Percentiles rank a stretch among this genome's conserved stretches.
Conservation (phyloP, 1,140 invertebrate species). For the Rhizoglyphus robini region DNA sequence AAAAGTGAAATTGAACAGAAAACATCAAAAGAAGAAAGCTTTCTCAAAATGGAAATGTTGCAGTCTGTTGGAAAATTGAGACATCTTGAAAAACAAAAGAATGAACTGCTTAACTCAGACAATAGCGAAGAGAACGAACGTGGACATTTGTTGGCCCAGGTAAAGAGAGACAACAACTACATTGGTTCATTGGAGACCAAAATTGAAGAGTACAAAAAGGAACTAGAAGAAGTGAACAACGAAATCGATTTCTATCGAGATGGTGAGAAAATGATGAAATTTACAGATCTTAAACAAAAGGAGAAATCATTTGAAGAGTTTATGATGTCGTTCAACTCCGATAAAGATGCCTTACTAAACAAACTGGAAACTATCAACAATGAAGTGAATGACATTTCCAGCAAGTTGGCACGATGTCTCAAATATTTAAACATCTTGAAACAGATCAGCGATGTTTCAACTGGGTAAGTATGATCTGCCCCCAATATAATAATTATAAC, state of each 20-base stretch:
- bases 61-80: constrained; percentile 7
- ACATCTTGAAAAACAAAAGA: constrained; percentile 20
- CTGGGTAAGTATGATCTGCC: neutral
- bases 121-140: constrained; percentile 17
- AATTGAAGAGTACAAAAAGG: neutral
- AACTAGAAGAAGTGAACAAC: constrained; percentile 1
- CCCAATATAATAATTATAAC: neutral
- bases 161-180: constrained; percentile 21
- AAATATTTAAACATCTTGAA: constrained; percentile 13
- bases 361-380: neutral
- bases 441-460: neutral
- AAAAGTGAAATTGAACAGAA: constrained; percentile 11
- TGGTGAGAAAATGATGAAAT: constrained; percentile 13
- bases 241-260: constrained; percentile 16
- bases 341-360: neutral
- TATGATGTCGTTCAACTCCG: neutral
- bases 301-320: constrained; percentile 18
- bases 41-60: constrained; percentile 13
- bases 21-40: neutral
- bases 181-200: constrained; percentile 2
- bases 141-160: constrained; percentile 16
- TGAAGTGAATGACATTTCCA: constrained; percentile 15
- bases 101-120: constrained; percentile 8
- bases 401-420: constrained; percentile 10
- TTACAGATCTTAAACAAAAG: constrained; percentile 18